Evolutionary conservation across 2,797 vertebrate species (phyloP).

Genomic region (Alosa sapidissima): DNA sequence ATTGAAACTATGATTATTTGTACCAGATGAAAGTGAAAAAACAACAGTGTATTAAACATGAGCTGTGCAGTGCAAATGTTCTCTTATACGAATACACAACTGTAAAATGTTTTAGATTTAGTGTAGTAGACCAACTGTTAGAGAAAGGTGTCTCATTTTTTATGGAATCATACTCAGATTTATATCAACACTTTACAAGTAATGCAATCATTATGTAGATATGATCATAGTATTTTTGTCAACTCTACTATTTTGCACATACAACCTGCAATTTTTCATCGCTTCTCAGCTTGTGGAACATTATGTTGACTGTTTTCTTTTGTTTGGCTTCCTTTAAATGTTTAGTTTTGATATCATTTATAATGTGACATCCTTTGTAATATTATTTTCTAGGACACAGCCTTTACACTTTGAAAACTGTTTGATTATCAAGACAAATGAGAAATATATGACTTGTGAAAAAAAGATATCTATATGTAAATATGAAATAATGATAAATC

Average conservation of each 20-base stretch:
- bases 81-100: slow-evolving; percentile 88
- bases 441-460: slow-evolving; percentile 66
- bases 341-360: slow-evolving; percentile 53
- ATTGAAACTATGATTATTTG: slow-evolving; percentile 88
- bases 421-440: slow-evolving; percentile 65
- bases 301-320: slow-evolving; percentile 53
- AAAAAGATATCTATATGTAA: slow-evolving; percentile 69
- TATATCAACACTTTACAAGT: slow-evolving; percentile 92
- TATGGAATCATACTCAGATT: slow-evolving; percentile 90
- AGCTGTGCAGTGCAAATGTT: slow-evolving; percentile 93
- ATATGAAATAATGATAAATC: slow-evolving; percentile 61
- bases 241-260: slow-evolving; percentile 88
- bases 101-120: slow-evolving; percentile 93
- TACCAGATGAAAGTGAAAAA: slow-evolving; percentile 76
- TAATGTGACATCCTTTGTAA: slow-evolving; percentile 64
- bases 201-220: slow-evolving; percentile 87
- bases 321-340: slow-evolving; percentile 33
- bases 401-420: slow-evolving; percentile 71
- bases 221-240: slow-evolving; percentile 84
- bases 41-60: slow-evolving; percentile 88
- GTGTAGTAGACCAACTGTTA: slow-evolving; percentile 87
- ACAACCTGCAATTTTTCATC: slow-evolving; percentile 86
- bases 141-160: slow-evolving; percentile 90
- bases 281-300: slow-evolving; percentile 62
- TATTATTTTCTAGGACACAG: slow-evolving; percentile 69